phyloP scores from a whole-genome alignment of 1,140 invertebrate species.

The Capitella teleta region DNA sequence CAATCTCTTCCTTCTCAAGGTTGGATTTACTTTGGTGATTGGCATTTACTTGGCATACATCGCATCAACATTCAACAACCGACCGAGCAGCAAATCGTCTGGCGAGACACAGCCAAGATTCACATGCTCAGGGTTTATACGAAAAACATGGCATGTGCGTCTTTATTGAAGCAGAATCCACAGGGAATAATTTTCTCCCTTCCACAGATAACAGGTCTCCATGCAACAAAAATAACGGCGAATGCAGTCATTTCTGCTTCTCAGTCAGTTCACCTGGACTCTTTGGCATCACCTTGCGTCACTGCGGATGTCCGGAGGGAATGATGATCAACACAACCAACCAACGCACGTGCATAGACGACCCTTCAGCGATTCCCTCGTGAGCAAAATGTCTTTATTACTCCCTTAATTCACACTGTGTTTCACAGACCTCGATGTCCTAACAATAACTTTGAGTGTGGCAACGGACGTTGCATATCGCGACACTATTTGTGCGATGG shows the following conservation, averaged over 20 bases:
- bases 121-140: too few relatives aligned
- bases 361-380: conserved; percentile 74
- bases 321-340: conserved; percentile 63
- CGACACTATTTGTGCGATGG: conserved; percentile 88
- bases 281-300: conserved; percentile 30
- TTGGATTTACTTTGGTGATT: too few relatives aligned
- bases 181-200: background rate
- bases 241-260: conserved; percentile 92
- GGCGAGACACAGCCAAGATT: too few relatives aligned
- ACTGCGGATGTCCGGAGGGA: conserved; percentile 92
- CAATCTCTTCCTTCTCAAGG: too few relatives aligned
- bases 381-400: too few relatives aligned
- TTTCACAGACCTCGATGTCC: too few relatives aligned
- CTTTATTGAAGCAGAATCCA: too few relatives aligned
- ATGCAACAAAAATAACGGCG: conserved; percentile 65
- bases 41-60: too few relatives aligned
- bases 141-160: too few relatives aligned
- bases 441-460: conserved; percentile 74
- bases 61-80: too few relatives aligned
- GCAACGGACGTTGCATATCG: conserved; percentile 87
- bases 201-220: background rate
- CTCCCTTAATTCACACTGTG: too few relatives aligned
- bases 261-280: conserved; percentile 52
- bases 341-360: conserved; percentile 56
- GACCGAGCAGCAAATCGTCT: too few relatives aligned